phyloP scores from a whole-genome alignment of 2,113 vertebrate genomes.

The Mellivora capensis region DNA sequence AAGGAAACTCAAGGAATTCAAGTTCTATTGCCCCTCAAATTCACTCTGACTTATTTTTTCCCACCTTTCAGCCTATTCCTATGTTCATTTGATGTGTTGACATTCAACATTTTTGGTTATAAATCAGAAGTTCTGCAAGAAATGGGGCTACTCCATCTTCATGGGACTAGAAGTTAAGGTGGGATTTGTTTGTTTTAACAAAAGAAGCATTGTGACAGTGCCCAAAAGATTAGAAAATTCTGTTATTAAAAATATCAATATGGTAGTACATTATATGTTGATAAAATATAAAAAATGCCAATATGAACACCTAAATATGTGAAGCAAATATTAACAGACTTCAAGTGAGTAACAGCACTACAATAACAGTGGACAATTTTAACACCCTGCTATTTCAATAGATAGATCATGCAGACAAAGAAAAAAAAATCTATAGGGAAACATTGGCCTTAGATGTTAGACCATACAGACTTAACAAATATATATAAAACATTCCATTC shows the following conservation, averaged over 20 bases:
- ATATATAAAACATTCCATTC: neutral
- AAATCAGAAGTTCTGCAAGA: neutral
- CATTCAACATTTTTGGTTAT: neutral
- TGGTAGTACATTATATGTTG: too few species aligned
- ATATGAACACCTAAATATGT: neutral
- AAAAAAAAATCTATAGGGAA: neutral
- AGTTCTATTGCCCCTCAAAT: neutral
- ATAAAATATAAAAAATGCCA: neutral
- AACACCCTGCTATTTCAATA: neutral
- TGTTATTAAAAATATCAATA: neutral
- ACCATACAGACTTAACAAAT: neutral
- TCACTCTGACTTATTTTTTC: neutral
- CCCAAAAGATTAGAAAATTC: neutral
- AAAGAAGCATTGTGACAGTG: neutral
- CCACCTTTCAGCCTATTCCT: neutral
- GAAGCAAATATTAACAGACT: neutral
- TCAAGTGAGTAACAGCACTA: neutral
- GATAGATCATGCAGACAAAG: neutral
- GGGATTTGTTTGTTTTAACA: neutral
- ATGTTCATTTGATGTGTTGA: neutral
- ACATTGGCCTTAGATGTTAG: neutral
- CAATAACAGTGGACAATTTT: neutral
- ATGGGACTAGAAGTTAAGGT: neutral
- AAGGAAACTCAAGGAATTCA: neutral
- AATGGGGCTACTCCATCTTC: neutral